These are phyloP conservation scores for Sesamia nonagrioides DNA, from an alignment of 1,140 invertebrate genomes.

Conservation along the genomic window DNA sequence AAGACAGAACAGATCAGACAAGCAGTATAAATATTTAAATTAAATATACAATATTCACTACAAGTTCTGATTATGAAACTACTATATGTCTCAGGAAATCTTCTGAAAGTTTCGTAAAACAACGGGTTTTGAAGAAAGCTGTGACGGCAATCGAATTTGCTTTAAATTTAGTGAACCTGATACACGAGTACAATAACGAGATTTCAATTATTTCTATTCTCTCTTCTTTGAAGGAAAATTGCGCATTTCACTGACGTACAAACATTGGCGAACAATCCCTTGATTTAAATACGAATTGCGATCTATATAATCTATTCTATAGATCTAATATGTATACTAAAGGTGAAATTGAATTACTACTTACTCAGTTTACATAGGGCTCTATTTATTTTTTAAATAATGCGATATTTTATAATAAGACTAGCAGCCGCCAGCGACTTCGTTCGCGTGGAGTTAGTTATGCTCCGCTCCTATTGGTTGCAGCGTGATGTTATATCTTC, in stretches of 20 bases:
- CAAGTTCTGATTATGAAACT: background rate
- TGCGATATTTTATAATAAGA: too few species aligned
- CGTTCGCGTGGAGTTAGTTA: too few species aligned
- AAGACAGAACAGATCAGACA: too few species aligned
- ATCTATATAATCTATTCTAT: background rate
- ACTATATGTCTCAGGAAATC: background rate
- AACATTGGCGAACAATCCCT: background rate
- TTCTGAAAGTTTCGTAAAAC: slow-evolving; percentile 8
- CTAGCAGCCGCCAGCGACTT: too few species aligned
- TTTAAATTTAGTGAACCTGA: slow-evolving; percentile 32
- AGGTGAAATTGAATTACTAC: background rate
- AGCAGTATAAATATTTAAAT: background rate
- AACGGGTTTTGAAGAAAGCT: slow-evolving; percentile 29
- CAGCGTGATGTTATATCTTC: too few species aligned
- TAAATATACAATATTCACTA: background rate
- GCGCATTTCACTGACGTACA: background rate
- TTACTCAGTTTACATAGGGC: too few species aligned
- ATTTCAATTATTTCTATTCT: slow-evolving; percentile 20
- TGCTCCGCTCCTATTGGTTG: too few species aligned
- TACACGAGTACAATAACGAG: slow-evolving; percentile 28
- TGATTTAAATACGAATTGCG: slow-evolving; percentile 16
- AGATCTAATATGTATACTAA: background rate
- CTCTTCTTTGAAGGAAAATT: slow-evolving; percentile 10
- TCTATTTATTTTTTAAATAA: too few species aligned
- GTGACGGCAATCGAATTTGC: slow-evolving; percentile 27